Evolutionary conservation across 2,113 vertebrate genomes (phyloP).

Genomic region (Pogonocichla stellata): DNA sequence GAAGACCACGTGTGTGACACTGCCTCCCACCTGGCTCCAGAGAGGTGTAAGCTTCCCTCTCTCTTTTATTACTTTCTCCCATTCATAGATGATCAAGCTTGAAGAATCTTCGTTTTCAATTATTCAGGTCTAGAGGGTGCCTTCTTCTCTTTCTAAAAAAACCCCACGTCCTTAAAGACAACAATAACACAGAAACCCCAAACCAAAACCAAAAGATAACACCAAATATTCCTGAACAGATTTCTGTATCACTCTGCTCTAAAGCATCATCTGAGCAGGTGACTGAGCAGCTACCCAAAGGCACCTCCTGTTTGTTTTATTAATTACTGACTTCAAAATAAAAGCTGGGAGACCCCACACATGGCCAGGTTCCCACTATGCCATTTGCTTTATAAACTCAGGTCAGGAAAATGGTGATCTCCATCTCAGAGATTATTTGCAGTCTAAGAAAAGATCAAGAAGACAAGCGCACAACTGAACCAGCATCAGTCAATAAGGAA

Average conservation of each 20-base stretch:
- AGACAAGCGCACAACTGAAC: neutral
- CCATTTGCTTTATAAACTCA: neutral
- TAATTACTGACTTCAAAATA: neutral
- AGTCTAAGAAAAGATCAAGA: neutral
- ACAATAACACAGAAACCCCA: neutral
- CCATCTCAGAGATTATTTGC: neutral
- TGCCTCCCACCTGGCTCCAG: neutral
- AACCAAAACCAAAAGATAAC: neutral
- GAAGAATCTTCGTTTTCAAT: neutral
- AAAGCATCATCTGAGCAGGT: neutral
- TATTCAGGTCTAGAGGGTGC: neutral
- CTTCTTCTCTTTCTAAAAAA: neutral
- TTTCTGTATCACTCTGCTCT: neutral
- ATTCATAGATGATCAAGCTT: neutral
- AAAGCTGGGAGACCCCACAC: neutral
- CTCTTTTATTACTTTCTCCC: neutral
- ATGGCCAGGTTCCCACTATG: neutral
- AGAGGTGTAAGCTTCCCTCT: rapidly evolving
- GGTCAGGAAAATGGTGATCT: neutral
- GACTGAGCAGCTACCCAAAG: neutral
- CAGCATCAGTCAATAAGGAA: neutral
- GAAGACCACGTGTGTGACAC: rapidly evolving
- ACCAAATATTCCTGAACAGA: neutral
- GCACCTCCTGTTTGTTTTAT: neutral
- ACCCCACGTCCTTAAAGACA: neutral